Conservation (phyloP, 2,888 invertebrate genomes). For the Mantis religiosa region DNA sequence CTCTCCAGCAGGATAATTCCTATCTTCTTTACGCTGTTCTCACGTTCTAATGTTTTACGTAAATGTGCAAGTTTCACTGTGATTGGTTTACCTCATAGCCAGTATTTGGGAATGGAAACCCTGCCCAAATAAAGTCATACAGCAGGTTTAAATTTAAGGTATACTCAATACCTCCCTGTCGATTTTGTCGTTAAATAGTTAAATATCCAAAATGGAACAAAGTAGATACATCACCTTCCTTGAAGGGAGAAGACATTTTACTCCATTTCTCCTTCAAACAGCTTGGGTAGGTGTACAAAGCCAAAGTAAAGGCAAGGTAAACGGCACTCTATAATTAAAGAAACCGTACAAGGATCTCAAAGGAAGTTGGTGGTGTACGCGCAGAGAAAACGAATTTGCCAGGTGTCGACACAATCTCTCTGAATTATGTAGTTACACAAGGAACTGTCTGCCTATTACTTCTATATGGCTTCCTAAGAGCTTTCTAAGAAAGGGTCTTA, state of each 20-base stretch:
- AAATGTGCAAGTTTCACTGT: too few species aligned
- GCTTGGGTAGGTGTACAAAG: neutral
- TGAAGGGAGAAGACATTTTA: neutral
- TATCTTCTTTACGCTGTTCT: too few species aligned
- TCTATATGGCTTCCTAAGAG: neutral
- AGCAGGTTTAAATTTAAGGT: neutral
- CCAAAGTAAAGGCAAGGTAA: neutral
- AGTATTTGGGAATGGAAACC: too few species aligned
- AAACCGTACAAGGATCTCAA: neutral
- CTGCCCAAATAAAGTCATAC: too few species aligned
- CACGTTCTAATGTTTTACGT: too few species aligned
- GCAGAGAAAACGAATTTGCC: neutral
- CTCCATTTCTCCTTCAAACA: neutral
- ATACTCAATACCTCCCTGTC: neutral
- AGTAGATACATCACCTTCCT: neutral
- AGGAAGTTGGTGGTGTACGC: neutral
- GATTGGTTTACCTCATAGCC: too few species aligned
- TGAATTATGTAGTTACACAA: neutral
- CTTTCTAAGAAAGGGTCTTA: neutral
- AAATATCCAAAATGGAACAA: neutral
- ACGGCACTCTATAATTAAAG: neutral
- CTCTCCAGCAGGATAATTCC: too few species aligned
- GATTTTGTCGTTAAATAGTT: neutral
- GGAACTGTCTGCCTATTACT: neutral
- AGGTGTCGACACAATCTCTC: neutral